Conservation (phyloP, 2,888 invertebrate species). For the Prosopocoilus inquinatus region DNA sequence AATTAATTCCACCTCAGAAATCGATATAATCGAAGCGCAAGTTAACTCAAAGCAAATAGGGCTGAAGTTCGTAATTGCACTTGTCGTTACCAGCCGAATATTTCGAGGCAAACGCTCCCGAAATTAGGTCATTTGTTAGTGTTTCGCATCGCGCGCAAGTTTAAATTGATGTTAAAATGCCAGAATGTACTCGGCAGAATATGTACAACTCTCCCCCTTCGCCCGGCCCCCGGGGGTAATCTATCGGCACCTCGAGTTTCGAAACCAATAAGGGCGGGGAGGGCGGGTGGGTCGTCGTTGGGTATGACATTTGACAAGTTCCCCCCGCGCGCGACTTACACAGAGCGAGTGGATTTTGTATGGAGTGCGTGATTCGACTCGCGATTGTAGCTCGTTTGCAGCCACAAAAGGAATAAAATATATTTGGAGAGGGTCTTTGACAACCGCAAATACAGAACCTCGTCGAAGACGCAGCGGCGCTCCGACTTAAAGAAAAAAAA, state of each 20-base stretch:
- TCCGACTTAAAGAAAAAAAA: background rate
- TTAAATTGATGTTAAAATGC: slow-evolving; percentile 16
- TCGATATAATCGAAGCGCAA: background rate
- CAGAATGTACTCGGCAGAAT: slow-evolving; percentile 16
- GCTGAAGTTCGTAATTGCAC: background rate
- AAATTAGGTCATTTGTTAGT: slow-evolving; percentile 5
- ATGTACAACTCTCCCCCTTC: slow-evolving; percentile 7
- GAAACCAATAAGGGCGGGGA: slow-evolving; percentile 27
- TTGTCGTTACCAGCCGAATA: background rate
- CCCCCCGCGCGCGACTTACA: slow-evolving; percentile 26
- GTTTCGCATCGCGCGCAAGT: background rate
- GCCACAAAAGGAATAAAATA: slow-evolving; percentile 1
- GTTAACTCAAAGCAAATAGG: background rate
- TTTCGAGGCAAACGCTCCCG: background rate
- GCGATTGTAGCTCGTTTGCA: slow-evolving; percentile 2
- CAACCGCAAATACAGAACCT: background rate
- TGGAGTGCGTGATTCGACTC: slow-evolving; percentile 32
- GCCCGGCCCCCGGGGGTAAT: too few species aligned
- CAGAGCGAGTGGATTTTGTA: slow-evolving; percentile 35
- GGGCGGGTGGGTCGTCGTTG: slow-evolving; percentile 17
- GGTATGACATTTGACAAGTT: slow-evolving; percentile 30
- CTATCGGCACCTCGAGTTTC: slow-evolving; percentile 25
- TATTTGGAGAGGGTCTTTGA: background rate
- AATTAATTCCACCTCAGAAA: background rate
- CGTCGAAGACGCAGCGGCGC: background rate